These are phyloP conservation scores for Homarus gammarus DNA, from an alignment of 2,888 invertebrate genomes.

Conservation along the genomic window DNA sequence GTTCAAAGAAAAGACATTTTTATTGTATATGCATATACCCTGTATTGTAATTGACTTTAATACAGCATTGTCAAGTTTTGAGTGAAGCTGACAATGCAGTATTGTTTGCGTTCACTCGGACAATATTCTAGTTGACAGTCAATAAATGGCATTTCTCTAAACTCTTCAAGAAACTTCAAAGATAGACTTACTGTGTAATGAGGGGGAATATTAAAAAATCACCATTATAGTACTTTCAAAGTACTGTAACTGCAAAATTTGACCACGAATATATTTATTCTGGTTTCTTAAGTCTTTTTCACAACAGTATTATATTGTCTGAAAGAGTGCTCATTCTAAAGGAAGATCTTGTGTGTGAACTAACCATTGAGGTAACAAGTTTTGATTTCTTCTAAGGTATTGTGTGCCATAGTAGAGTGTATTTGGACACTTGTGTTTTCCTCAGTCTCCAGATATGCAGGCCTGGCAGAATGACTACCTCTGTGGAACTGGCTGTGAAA, in stretches of 20 bases:
- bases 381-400: neutral
- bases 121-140: neutral
- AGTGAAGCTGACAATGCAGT: neutral
- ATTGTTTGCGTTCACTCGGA: neutral
- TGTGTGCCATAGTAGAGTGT: constrained; percentile 7
- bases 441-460: constrained; percentile 99
- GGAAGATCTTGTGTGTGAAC: constrained; percentile 14
- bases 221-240: too few relatives aligned
- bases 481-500: constrained; percentile 99
- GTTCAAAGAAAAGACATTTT: neutral
- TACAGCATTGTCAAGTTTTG: neutral
- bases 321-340: too few relatives aligned
- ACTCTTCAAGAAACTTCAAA: too few relatives aligned
- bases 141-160: neutral
- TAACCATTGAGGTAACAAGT: neutral
- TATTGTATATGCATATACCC: neutral
- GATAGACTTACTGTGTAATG: too few relatives aligned
- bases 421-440: constrained; percentile 78
- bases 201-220: too few relatives aligned
- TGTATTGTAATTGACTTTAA: neutral
- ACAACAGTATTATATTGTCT: too few relatives aligned
- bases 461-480: constrained; percentile 99
- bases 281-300: too few relatives aligned
- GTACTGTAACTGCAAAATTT: neutral
- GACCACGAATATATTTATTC: neutral